Evolutionary conservation across 2,797 vertebrate species (phyloP), one percentile per base, ranked within the genome.

Genomic region (Phataginus tricuspis): DNA sequence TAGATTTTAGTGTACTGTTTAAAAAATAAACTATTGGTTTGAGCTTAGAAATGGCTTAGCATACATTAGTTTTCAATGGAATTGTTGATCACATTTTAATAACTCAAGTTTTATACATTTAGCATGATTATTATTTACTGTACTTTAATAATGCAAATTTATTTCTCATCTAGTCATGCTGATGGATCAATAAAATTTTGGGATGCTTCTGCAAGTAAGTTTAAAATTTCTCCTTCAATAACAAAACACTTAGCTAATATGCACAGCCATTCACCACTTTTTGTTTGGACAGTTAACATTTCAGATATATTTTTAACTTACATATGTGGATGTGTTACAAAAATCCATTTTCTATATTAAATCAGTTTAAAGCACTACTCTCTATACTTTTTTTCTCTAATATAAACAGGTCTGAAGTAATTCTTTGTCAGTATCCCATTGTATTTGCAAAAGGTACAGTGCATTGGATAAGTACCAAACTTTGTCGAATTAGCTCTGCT

Each of bases 141-240:
- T 96, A 88, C 72, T 98, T 97, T 98, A 98, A 98, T 97, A 96
- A 97, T 95, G 39, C 95, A 97, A 95, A 97, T 97, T 97, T 98
- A 94, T 99, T 94, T 97, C 51, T 97, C 64, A 98, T 98, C 95
- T 98, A 99, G 99, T 98, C 99, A 99, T 97, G 99, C 99, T 97
- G 99, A 99, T 90, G 99, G 99, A 98, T 99, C 99, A 89, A 98
- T 99, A 96, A 99, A 99, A 98, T 99, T 99, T 99, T 99, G 99
- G 99, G 99, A 99, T 96, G 99, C 99, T 96, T 99, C 99, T 98
- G 99, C 99, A 98, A 99, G 99, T 99, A 99, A 99, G 99, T 99
- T 97, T 95, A 84, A 75, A 93, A 49, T 74, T 98, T 97, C 68
- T 71, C 75, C 92, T 92, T 96, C 72, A 87, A 59, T 90, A 95